These are phyloP conservation scores for Acanthoscelides obtectus DNA, from an alignment of 2,888 invertebrate genomes.

Conservation along the genomic window DNA sequence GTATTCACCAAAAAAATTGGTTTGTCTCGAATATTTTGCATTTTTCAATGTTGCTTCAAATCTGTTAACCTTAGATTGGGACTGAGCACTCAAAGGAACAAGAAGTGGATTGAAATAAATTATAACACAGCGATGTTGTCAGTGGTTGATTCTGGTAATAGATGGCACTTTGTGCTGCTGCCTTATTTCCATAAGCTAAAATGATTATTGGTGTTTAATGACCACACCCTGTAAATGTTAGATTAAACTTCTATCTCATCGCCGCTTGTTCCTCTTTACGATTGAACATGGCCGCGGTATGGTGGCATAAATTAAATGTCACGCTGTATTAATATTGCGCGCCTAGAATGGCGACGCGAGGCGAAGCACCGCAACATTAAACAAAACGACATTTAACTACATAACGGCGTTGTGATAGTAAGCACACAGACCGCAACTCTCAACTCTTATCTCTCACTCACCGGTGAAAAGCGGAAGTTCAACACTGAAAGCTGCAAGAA, in stretches of 20 bases:
- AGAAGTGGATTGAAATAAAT: no score
- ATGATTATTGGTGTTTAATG: no score
- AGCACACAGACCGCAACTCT: conserved; percentile 10
- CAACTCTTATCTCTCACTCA: not conserved
- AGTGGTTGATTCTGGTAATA: no score
- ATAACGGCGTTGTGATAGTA: conserved; percentile 32
- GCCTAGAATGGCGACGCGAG: not conserved
- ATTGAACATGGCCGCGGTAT: conserved; percentile 8
- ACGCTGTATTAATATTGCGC: conserved; percentile 36
- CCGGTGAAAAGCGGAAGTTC: not conserved
- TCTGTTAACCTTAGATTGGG: no score
- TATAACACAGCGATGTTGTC: no score
- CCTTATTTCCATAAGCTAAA: no score
- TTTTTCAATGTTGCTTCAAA: no score
- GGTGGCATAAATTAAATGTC: conserved; percentile 32
- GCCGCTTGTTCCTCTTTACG: not conserved
- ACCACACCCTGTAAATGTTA: not conserved
- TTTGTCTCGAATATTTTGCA: no score
- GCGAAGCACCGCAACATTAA: conserved; percentile 26
- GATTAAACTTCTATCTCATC: not conserved
- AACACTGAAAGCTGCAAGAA: not conserved
- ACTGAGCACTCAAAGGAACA: no score
- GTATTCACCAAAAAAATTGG: no score
- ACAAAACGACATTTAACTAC: conserved; percentile 35
- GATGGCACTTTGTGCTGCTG: no score